Percentiles rank a stretch among this genome's conserved stretches.
Evolutionary conservation across 2,113 vertebrate species (phyloP).

Genomic region (Hiodon alosoides): DNA sequence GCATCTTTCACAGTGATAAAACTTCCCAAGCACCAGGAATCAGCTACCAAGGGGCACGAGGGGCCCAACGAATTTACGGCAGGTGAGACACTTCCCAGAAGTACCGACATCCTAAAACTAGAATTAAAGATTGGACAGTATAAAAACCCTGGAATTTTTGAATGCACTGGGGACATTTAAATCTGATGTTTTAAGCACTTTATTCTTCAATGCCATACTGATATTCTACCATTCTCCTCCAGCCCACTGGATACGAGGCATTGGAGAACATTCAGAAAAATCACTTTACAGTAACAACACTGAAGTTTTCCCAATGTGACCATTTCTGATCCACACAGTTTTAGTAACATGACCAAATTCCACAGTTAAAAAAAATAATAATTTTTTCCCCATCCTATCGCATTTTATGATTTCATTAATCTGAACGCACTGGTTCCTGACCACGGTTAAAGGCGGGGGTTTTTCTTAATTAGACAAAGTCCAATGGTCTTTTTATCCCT

Average conservation of each 20-base stretch:
- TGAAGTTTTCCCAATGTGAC: too few relatives aligned
- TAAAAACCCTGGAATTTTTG: slow-evolving; percentile 1
- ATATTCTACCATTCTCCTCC: too few relatives aligned
- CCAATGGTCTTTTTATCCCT: neutral
- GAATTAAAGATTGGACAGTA: slow-evolving; percentile 4
- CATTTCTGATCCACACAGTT: too few relatives aligned
- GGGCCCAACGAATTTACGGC: slow-evolving; percentile 66
- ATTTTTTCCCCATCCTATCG: too few relatives aligned
- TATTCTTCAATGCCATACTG: too few relatives aligned
- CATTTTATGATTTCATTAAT: too few relatives aligned
- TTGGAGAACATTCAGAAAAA: too few relatives aligned
- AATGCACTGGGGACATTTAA: neutral
- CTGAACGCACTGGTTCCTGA: neutral
- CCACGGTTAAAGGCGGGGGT: neutral
- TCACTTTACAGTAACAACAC: too few relatives aligned
- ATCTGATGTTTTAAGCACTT: too few relatives aligned
- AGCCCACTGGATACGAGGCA: too few relatives aligned
- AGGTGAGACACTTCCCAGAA: slow-evolving; percentile 63
- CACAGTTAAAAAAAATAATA: too few relatives aligned
- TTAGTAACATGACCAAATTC: too few relatives aligned
- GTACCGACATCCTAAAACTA: slow-evolving; percentile 64
- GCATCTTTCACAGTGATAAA: slow-evolving; percentile 68
- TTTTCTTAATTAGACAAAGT: neutral
- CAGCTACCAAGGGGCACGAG: slow-evolving; percentile 60
- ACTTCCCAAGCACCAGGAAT: slow-evolving; percentile 66